Percentiles rank a stretch among this genome's conserved stretches.
Conservation (phyloP, 2,888 invertebrate genomes). For the Lepidonotus clava region DNA sequence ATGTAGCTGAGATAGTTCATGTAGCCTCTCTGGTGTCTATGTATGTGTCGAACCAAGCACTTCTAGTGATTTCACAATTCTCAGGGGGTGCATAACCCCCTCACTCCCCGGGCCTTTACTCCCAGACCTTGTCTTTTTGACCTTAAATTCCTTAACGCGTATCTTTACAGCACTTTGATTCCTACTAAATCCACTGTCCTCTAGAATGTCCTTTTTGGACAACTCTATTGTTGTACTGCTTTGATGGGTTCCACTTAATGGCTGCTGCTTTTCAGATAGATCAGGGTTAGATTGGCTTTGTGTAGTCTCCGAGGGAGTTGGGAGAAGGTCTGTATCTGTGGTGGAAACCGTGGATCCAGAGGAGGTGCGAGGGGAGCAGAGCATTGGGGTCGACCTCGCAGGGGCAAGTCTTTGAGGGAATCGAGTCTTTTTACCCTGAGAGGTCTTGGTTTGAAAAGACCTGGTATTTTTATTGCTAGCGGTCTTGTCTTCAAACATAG, state of each 20-base stretch:
- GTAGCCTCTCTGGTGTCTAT: no score
- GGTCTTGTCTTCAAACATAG: neutral
- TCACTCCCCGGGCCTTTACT: neutral
- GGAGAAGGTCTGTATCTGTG: no score
- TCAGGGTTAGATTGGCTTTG: neutral
- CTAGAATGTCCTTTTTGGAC: neutral
- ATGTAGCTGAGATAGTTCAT: no score
- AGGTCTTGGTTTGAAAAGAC: no score
- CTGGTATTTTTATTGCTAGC: no score
- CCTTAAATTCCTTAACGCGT: neutral
- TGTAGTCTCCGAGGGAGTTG: no score
- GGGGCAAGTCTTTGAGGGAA: no score
- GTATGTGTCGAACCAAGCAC: neutral
- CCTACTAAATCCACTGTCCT: neutral
- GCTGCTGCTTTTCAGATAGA: neutral
- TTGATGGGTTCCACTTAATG: neutral
- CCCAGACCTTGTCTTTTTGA: neutral
- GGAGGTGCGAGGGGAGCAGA: no score
- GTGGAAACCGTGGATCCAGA: no score
- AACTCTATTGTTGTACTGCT: neutral
- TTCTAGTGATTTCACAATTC: neutral
- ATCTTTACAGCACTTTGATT: no score
- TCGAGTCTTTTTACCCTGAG: no score
- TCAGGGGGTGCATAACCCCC: neutral
- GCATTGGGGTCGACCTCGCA: neutral